Evolutionary conservation across 2,888 invertebrate species (phyloP), one percentile per base, ranked within the genome.

Genomic region (Andrena minutula): DNA sequence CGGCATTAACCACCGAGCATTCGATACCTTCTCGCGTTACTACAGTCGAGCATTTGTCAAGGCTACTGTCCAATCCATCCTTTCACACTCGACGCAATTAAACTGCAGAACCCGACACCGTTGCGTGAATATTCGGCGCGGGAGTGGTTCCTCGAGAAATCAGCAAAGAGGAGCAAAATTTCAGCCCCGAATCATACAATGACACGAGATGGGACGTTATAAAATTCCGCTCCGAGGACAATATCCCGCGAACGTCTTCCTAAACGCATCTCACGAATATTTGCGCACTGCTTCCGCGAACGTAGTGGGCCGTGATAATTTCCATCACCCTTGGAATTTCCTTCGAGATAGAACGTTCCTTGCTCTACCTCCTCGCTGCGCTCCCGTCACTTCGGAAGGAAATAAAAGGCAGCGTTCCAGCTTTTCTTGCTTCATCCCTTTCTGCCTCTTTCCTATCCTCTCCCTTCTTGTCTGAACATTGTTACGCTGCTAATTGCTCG

Each of bases 321-420:
- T 51, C 47, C 70, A 66, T 84, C 83, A 61, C 32, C 65, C 72
- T 32, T 51, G 70, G 71, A 75, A 84, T 73, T 83, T 74, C 69
- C 35, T 65, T 12, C 26, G 63, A 28, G 79, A 64, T 63, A 69
- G 64, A 64, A 60, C 35, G 61, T 66, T 56, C 47, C 60, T 35
- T n/a, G 73, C 4, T 58, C 16, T 2, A n/a, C 12, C 60, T 23
- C 69, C 61, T 61, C 26, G 32, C 51, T 16, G 32, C 65, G 53
- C 49, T 51, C 70, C 26, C 30, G 75, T 63, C 70, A 20, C 23
- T 78, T 56, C 61, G 60, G 16, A 66, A 47, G 60, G 75, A 68
- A 79, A 71, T 74, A 79, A 82, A 75, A 78, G 47, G 28, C 26
- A 47, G 16, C 10, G 65, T 74, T 35, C 60, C 82, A 64, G 5